A percentile compares a stretch with the other conserved stretches of the same genome.
phyloP scores from a whole-genome alignment of 2,113 vertebrate genomes.

The Antechinus stuartii region DNA sequence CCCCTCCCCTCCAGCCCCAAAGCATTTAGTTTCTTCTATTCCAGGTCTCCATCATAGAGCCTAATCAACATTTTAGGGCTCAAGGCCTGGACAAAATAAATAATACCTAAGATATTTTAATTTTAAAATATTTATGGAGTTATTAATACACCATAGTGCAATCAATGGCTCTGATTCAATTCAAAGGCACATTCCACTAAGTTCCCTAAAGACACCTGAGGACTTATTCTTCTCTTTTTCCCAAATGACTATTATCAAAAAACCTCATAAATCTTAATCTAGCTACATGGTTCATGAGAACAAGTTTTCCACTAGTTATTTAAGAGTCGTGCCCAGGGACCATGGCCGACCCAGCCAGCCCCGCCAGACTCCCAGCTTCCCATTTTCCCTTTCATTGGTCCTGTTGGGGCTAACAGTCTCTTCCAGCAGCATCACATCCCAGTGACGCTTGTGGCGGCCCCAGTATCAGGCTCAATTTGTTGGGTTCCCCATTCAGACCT shows the following conservation, averaged over 20 bases:
- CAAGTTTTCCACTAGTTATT: neutral
- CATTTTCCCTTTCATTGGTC: neutral
- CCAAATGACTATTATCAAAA: constrained; percentile 19
- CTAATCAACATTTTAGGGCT: neutral
- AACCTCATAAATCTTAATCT: constrained; percentile 34
- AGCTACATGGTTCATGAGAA: neutral
- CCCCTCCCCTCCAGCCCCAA: neutral
- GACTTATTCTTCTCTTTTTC: constrained; percentile 13
- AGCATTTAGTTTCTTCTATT: neutral
- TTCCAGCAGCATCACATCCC: neutral
- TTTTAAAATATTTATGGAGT: neutral
- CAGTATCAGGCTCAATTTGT: neutral
- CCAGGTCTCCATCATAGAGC: neutral
- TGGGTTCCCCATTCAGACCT: neutral
- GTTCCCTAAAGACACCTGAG: constrained; percentile 28
- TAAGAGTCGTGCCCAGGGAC: neutral
- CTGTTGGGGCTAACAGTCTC: neutral
- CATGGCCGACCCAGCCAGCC: neutral
- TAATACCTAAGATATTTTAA: neutral
- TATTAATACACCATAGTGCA: constrained; percentile 42
- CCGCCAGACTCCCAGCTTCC: neutral
- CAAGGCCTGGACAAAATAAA: neutral
- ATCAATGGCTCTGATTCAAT: constrained; percentile 1
- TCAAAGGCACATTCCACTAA: constrained; percentile 43
- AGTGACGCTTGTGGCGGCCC: neutral